Evolutionary conservation across 2,888 invertebrate genomes (phyloP), one percentile per base, ranked within the genome.

Genomic region (Keiferia lycopersicella): DNA sequence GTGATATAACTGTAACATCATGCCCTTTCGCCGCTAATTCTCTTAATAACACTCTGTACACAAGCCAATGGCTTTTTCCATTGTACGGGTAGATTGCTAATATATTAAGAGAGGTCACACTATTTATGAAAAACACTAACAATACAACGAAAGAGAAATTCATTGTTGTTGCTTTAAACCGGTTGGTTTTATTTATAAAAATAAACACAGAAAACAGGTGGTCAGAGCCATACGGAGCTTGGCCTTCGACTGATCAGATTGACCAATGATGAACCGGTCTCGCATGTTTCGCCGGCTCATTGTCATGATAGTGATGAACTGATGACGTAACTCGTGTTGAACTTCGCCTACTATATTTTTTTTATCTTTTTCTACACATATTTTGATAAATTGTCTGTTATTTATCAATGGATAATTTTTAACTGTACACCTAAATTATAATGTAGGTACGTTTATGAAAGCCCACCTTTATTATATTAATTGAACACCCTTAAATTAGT

Each of bases 61-160:
- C 94, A 34, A 93, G 86, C 72, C 94, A 95, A 79, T 96, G 96
- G 65, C 96, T 96, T 71, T 93, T 94, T 1, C 95, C 95, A 6
- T 93, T 88, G 71, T 95, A 94, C 0, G 94, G 94, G 75, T 95
- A 95, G 65, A 95, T 81, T 18, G 93, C 95, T 39, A 96, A 83
- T 70, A 95, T 93, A 59, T 92, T 93, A 0, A 88, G 68, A 26
- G 79, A 59, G 30, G 64, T 68, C 14, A 70, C 70, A 64, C 72
- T 72, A 18, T 76, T 70, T 60, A 50, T 45, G 14, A 80, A 53
- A 10, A 80, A 50, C 39, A 78, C 65, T 61, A 79, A 64, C 63
- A 74, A 65, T 60, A 62, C 59, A 12, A 66, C 66, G 58, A 78
- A 57, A 22, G 67, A 60, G 66, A 62, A 41, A 11, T 41, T 14